These are phyloP conservation scores for Parochlus steinenii DNA, from an alignment of 2,888 invertebrate genomes.

Conservation along the genomic window DNA sequence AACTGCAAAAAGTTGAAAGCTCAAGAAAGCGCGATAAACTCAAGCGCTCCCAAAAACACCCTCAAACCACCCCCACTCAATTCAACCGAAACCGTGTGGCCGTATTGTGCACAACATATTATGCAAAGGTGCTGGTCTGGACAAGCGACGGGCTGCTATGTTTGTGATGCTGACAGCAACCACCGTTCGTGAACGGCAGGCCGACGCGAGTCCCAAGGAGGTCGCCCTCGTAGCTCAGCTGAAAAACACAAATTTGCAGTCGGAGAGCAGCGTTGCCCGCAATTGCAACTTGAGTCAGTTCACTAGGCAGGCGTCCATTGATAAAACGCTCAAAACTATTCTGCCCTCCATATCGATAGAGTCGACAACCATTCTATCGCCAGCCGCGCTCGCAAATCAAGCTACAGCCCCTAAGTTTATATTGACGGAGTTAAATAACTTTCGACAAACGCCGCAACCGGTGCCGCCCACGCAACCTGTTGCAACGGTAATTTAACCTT, in stretches of 20 bases:
- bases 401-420: constrained; percentile 14
- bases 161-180: constrained; percentile 19
- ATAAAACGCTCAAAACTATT: constrained; percentile 9
- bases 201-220: constrained; percentile 16
- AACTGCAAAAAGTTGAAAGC: too few species aligned
- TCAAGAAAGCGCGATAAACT: too few species aligned
- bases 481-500: constrained; percentile 15
- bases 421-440: constrained; percentile 17
- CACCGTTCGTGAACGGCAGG: constrained; percentile 19
- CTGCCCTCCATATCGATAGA: constrained; percentile 6
- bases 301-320: not conserved
- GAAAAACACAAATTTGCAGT: constrained; percentile 6
- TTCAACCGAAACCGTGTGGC: too few species aligned
- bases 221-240: constrained; percentile 6
- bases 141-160: constrained; percentile 19
- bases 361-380: constrained; percentile 9
- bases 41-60: too few species aligned
- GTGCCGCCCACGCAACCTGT: too few species aligned
- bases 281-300: too few species aligned
- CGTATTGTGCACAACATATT: too few species aligned
- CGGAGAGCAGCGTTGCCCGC: too few species aligned
- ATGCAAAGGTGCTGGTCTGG: constrained; percentile 19
- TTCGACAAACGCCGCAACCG: too few species aligned
- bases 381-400: constrained; percentile 11
- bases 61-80: too few species aligned